A percentile compares a stretch with the other conserved stretches of the same genome.
phyloP scores from a whole-genome alignment of 2,797 vertebrate species.

The Percopsis omiscomaycus region DNA sequence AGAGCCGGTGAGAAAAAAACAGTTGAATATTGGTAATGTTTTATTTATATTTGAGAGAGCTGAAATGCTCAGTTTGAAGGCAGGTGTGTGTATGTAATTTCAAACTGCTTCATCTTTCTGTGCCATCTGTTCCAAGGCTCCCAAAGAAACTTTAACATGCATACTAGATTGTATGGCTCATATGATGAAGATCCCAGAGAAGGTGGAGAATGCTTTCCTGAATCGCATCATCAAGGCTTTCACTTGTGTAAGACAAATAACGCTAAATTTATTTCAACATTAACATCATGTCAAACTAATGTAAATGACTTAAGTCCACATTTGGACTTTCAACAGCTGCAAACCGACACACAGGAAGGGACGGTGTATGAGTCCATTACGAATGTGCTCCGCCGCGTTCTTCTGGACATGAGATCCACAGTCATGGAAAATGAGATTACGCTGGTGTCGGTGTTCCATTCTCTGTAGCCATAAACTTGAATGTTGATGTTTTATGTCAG shows the following conservation, averaged over 20 bases:
- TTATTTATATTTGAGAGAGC: neutral
- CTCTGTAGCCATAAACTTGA: conserved; percentile 15
- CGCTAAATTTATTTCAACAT: neutral
- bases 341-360: conserved; percentile 74
- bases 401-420: conserved; percentile 78
- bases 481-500: too few relatives aligned
- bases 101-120: neutral
- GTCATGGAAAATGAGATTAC: conserved; percentile 32
- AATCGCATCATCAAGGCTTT: conserved; percentile 86
- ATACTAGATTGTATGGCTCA: conserved; percentile 87
- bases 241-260: conserved; percentile 82
- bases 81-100: too few relatives aligned
- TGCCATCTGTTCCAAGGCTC: conserved; percentile 73
- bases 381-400: conserved; percentile 76
- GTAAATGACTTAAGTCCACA: neutral
- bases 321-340: conserved; percentile 69
- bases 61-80: neutral
- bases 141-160: conserved; percentile 84
- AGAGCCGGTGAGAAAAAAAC: conserved; percentile 75
- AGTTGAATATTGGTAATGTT: neutral
- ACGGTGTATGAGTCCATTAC: conserved; percentile 80
- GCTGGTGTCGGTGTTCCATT: neutral
- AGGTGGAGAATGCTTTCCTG: conserved; percentile 87
- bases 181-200: conserved; percentile 77
- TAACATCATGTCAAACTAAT: neutral